These are phyloP conservation scores for Diplodus puntazzo DNA, from an alignment of 2,797 vertebrate species.

Conservation along the genomic window DNA sequence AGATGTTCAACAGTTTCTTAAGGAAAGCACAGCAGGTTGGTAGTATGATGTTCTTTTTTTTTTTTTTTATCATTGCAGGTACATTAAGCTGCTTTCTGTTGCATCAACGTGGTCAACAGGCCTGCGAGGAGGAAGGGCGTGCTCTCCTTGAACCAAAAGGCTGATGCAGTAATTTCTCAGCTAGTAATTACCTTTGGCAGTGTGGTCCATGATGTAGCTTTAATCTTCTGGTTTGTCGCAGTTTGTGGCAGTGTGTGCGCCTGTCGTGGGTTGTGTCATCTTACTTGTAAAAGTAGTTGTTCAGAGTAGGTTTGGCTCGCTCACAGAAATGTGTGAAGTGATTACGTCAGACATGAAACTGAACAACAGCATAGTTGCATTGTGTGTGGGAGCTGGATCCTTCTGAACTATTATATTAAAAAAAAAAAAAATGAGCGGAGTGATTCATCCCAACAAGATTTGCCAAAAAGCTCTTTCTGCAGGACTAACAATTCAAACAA, in stretches of 20 bases:
- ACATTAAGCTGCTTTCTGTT: constrained; percentile 5
- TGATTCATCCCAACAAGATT: constrained; percentile 48
- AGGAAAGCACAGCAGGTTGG: constrained; percentile 97
- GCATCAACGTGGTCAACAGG: constrained; percentile 8
- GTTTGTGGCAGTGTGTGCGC: constrained; percentile 1
- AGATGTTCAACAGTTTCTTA: constrained; percentile 97
- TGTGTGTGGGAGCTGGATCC: constrained; percentile 24
- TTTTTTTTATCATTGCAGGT: background rate
- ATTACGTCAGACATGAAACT: background rate
- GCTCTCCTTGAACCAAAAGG: constrained; percentile 26
- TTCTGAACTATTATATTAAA: constrained; percentile 33
- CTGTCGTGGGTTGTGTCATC: constrained; percentile 20
- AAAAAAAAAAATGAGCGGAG: constrained; percentile 12
- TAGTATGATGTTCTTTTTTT: background rate
- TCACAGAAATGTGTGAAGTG: constrained; percentile 18
- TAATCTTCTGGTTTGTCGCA: constrained; percentile 1
- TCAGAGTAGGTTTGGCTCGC: constrained; percentile 18
- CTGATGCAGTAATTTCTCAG: constrained; percentile 36
- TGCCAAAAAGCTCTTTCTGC: constrained; percentile 38
- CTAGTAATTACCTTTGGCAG: constrained; percentile 45
- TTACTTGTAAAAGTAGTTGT: constrained; percentile 4
- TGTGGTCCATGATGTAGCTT: constrained; percentile 35
- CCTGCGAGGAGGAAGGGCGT: constrained; percentile 18
- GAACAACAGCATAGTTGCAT: constrained; percentile 6
- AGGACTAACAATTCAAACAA: constrained; percentile 3